Evolutionary conservation across 2,113 vertebrate genomes (phyloP).

Genomic region (Tympanuchus pallidicinctus): DNA sequence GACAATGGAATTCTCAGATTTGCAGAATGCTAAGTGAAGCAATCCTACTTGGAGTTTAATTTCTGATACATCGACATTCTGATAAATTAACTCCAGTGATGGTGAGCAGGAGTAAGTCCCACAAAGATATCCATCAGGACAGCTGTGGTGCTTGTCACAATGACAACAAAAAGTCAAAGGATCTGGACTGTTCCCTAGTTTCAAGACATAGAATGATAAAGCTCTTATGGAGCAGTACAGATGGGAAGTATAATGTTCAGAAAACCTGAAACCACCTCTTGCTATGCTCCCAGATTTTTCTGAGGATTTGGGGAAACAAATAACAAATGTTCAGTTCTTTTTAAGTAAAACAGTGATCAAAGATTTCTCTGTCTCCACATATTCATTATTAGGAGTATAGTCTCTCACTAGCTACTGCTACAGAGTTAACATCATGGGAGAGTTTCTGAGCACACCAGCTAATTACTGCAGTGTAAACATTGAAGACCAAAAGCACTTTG

Average conservation of each 20-base stretch:
- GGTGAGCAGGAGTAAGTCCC: not conserved
- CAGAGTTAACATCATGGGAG: not conserved
- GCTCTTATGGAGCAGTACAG: not conserved
- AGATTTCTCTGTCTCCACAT: not conserved
- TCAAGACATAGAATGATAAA: not conserved
- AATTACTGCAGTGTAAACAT: not conserved
- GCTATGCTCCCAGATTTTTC: not conserved
- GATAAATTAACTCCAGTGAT: not conserved
- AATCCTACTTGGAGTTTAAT: not conserved
- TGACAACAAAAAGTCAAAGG: not conserved
- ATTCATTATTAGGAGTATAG: not conserved
- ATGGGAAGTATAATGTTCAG: not conserved
- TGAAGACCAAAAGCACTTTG: not conserved
- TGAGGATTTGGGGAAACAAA: not conserved
- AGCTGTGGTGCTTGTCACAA: not conserved
- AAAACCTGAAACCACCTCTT: not conserved
- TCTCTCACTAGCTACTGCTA: not conserved
- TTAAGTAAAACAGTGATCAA: not conserved
- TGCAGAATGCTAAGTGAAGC: not conserved
- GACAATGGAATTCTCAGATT: not conserved
- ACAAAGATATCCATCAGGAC: not conserved
- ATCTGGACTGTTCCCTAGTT: not conserved
- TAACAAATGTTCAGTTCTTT: not conserved
- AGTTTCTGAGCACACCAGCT: not conserved
- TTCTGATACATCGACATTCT: not conserved